Percentiles rank a stretch among this genome's conserved stretches.
phyloP scores from a whole-genome alignment of 1,140 invertebrate genomes.

The Drosophila elegans region DNA sequence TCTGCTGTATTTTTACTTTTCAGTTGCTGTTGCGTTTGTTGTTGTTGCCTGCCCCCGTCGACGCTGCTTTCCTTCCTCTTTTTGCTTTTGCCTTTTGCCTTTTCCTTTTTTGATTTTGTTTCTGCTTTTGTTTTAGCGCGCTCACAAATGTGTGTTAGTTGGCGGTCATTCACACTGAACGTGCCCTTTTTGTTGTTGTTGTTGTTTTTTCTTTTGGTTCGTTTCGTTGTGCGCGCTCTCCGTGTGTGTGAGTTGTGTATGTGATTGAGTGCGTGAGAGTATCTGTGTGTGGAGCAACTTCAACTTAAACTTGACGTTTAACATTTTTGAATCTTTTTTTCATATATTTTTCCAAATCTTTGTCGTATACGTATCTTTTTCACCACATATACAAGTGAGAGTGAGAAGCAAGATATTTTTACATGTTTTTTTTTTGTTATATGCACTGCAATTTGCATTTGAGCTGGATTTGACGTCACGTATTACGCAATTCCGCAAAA shows the following conservation, averaged over 20 bases:
- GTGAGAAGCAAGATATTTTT: background rate
- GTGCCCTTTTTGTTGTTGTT: slow-evolving; percentile 68
- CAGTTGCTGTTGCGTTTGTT: slow-evolving; percentile 56
- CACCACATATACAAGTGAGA: background rate
- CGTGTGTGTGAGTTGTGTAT: slow-evolving; percentile 15
- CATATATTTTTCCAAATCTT: slow-evolving; percentile 10
- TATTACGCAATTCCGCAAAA: slow-evolving; percentile 66
- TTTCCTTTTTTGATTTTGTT: slow-evolving; percentile 28
- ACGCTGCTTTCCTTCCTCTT: slow-evolving; percentile 59
- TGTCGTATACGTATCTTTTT: background rate
- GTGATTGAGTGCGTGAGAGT: slow-evolving; percentile 16
- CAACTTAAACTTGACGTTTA: slow-evolving; percentile 53
- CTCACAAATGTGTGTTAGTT: slow-evolving; percentile 84
- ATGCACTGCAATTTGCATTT: slow-evolving; percentile 30
- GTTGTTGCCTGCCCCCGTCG: slow-evolving; percentile 38
- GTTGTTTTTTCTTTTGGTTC: slow-evolving; percentile 9
- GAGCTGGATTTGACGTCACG: slow-evolving; percentile 57
- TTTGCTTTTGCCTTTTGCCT: slow-evolving; percentile 20
- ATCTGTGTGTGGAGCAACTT: slow-evolving; percentile 44
- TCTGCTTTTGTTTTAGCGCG: slow-evolving; percentile 80
- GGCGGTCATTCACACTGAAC: slow-evolving; percentile 84
- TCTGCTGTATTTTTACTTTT: slow-evolving; percentile 72
- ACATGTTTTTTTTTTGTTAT: background rate
- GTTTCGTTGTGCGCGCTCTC: slow-evolving; percentile 17
- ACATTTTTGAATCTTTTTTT: slow-evolving; percentile 27